Conservation (phyloP, 1,140 invertebrate species). For the Aporrectodea caliginosa region DNA sequence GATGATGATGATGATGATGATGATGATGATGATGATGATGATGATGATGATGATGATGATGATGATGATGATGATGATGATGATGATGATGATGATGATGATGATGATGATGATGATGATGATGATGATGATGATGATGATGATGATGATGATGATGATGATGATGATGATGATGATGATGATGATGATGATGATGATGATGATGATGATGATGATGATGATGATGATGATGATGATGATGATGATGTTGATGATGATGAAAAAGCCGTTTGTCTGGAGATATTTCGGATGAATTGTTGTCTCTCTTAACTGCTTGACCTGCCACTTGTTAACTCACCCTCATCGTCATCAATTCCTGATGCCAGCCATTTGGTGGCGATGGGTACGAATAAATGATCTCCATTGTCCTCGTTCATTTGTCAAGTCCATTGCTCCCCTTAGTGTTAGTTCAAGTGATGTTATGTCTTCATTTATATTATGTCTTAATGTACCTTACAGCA, state of each 20-base stretch:
- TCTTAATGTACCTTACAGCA: no score
- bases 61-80: conserved; percentile 17
- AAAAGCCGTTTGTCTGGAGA: no score
- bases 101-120: conserved; percentile 22
- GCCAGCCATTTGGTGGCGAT: no score
- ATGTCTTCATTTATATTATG: no score
- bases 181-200: conserved; percentile 13
- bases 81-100: conserved; percentile 6
- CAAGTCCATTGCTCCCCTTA: no score
- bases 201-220: conserved; percentile 11
- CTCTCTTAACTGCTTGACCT: no score
- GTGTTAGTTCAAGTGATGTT: no score
- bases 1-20: neutral
- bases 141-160: conserved; percentile 17
- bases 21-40: neutral
- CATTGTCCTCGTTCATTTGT: no score
- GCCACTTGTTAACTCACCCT: no score
- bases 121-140: conserved; percentile 14
- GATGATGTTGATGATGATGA: neutral
- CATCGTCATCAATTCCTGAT: no score
- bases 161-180: conserved; percentile 7
- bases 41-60: conserved; percentile 15
- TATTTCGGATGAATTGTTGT: no score
- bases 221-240: conserved; percentile 13
- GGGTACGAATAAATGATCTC: no score